Evolutionary conservation across 2,113 vertebrate genomes (phyloP).

Genomic region (Camelus dromedarius): DNA sequence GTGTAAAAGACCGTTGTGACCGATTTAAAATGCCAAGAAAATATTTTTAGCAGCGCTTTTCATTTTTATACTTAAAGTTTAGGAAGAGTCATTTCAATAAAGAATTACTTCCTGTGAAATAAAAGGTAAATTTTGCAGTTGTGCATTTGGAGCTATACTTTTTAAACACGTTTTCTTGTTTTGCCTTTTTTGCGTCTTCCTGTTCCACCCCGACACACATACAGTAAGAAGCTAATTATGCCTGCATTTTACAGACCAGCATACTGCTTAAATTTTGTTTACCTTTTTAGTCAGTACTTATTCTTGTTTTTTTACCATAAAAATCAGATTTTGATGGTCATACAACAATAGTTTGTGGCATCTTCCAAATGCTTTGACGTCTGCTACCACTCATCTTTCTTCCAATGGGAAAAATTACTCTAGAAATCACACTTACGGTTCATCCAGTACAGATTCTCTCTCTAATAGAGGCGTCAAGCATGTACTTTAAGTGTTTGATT

Average conservation of each 20-base stretch:
- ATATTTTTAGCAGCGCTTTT: conserved; percentile 59
- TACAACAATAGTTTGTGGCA: neutral
- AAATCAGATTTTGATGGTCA: conserved; percentile 23
- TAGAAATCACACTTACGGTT: neutral
- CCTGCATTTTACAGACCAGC: neutral
- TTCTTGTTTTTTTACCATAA: neutral
- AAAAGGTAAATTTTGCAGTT: conserved; percentile 23
- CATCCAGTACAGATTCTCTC: neutral
- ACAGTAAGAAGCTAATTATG: neutral
- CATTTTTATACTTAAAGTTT: conserved; percentile 48
- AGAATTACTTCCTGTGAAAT: conserved; percentile 7
- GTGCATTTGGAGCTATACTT: neutral
- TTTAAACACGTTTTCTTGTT: neutral
- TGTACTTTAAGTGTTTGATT: neutral
- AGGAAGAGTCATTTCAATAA: conserved; percentile 51
- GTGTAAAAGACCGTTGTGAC: neutral
- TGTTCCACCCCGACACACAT: neutral
- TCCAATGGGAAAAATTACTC: neutral
- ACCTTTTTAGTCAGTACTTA: conserved; percentile 3
- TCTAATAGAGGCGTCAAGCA: neutral
- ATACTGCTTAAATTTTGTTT: conserved; percentile 48
- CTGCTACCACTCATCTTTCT: neutral
- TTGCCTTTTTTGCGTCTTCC: neutral
- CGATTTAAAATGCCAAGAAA: conserved; percentile 42
- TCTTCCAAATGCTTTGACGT: conserved; percentile 8